Percentiles rank a stretch among this genome's conserved stretches.
Conservation (phyloP, 2,888 invertebrate genomes). For the Bugulina stolonifera region DNA sequence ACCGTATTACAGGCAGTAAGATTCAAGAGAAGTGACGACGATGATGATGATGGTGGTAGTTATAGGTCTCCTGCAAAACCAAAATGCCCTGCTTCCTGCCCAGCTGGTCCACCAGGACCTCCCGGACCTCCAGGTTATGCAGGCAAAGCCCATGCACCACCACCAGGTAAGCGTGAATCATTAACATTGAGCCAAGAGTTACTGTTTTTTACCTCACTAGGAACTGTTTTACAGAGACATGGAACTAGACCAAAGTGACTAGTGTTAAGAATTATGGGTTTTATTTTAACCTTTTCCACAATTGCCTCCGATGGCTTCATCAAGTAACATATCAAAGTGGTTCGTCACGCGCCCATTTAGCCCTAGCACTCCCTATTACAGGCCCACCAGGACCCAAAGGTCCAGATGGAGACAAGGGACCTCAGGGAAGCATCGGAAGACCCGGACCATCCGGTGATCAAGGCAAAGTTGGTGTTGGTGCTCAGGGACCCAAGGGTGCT, state of each 20-base stretch:
- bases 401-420: background rate
- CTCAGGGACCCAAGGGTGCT: background rate
- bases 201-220: no score
- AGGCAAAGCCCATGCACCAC: background rate
- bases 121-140: slow-evolving; percentile 8
- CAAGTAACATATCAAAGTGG: no score
- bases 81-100: background rate
- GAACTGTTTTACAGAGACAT: no score
- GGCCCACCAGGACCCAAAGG: slow-evolving; percentile 19
- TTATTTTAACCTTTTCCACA: no score
- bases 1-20: background rate
- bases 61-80: background rate
- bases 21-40: background rate
- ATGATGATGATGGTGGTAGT: background rate
- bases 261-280: no score
- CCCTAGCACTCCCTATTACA: background rate
- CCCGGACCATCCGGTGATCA: background rate
- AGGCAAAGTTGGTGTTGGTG: background rate
- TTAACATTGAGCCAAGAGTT: no score
- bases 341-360: no score
- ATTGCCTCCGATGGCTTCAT: no score
- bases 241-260: no score
- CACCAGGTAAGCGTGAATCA: slow-evolving; percentile 13
- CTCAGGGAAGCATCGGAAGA: background rate
- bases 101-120: slow-evolving; percentile 20